These are phyloP conservation scores for Trachymyrmex septentrionalis DNA, from an alignment of 1,140 invertebrate species.

Conservation along the genomic window DNA sequence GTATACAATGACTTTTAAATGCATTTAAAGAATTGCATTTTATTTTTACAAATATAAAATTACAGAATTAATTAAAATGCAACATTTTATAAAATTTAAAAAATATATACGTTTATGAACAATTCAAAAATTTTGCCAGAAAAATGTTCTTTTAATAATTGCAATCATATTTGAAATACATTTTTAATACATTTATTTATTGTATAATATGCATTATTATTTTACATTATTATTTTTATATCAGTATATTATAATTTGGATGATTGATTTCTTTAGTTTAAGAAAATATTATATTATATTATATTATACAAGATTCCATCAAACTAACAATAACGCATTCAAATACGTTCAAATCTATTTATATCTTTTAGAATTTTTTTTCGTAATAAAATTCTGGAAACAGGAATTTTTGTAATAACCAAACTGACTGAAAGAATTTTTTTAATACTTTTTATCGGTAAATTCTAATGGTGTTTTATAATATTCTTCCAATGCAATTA, in stretches of 20 bases:
- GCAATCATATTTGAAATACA: background rate
- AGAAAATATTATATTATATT: background rate
- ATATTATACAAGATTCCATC: background rate
- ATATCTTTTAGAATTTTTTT: background rate
- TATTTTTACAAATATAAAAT: background rate
- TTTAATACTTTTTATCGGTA: background rate
- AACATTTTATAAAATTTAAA: background rate
- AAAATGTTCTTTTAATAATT: background rate
- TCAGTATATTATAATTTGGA: background rate
- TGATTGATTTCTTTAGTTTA: background rate
- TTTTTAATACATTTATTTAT: too few relatives aligned
- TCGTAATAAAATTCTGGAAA: background rate
- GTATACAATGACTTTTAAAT: background rate
- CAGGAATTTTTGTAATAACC: background rate
- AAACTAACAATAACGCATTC: background rate
- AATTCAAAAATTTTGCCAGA: background rate
- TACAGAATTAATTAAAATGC: background rate
- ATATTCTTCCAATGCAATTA: background rate
- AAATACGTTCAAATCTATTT: background rate
- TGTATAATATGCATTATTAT: background rate
- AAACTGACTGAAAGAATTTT: background rate
- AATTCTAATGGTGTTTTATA: background rate
- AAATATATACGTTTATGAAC: background rate
- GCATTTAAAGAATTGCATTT: background rate
- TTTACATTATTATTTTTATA: background rate